Conservation (phyloP, 2,888 invertebrate genomes). For the Mythimna impura region DNA sequence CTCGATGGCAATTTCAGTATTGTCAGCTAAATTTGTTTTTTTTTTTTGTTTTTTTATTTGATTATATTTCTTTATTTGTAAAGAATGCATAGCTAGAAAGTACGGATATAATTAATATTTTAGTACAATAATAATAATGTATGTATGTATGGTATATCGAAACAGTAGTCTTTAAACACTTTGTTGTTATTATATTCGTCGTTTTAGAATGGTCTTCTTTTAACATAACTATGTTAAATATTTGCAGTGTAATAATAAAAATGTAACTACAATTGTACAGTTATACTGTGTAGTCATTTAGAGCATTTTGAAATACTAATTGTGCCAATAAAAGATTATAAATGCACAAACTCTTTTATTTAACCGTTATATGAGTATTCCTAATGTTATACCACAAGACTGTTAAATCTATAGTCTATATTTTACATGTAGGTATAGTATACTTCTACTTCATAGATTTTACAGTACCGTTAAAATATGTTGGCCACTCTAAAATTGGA, state of each 20-base stretch:
- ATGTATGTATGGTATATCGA: background rate
- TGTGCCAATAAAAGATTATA: conserved; percentile 43
- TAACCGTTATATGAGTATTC: background rate
- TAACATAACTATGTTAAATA: background rate
- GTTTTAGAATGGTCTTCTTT: conserved; percentile 7
- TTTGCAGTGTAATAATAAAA: conserved; percentile 14
- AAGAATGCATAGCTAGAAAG: background rate
- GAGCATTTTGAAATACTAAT: conserved; percentile 8
- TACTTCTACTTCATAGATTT: too few species aligned
- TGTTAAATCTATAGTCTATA: background rate
- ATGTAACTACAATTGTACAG: background rate
- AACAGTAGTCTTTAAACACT: background rate
- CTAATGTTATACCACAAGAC: background rate
- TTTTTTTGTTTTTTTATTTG: background rate
- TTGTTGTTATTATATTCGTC: background rate
- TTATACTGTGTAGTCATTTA: conserved; percentile 17
- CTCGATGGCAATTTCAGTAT: conserved; percentile 17
- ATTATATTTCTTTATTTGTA: background rate
- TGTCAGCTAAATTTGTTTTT: background rate
- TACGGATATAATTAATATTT: background rate
- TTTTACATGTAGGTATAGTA: too few species aligned
- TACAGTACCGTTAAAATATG: too few species aligned
- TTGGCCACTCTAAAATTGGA: too few species aligned
- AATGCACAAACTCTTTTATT: conserved; percentile 6
- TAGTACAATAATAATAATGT: background rate